phyloP scores from a whole-genome alignment of 2,797 vertebrate species.

The Protonibea diacanthus region DNA sequence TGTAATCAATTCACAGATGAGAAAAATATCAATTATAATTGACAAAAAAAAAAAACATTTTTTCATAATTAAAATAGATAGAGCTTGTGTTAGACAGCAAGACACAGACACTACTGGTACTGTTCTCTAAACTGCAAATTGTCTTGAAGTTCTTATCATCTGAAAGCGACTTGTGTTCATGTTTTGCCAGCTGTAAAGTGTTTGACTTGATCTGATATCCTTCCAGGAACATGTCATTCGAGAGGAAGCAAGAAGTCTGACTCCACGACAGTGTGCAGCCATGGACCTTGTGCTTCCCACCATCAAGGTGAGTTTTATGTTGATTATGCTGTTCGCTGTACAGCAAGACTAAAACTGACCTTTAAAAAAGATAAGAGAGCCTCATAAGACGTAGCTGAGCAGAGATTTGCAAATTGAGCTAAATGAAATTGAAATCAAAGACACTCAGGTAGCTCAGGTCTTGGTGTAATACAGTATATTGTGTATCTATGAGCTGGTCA shows the following conservation, averaged over 20 bases:
- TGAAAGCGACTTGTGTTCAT: neutral
- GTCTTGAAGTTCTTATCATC: neutral
- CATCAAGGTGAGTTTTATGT: conserved; percentile 91
- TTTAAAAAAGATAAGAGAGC: conserved; percentile 30
- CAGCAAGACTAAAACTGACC: conserved; percentile 14
- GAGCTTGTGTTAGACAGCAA: conserved; percentile 1
- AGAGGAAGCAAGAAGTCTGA: conserved; percentile 94
- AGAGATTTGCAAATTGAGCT: conserved; percentile 25
- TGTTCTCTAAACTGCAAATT: conserved; percentile 21
- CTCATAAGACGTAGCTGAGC: neutral
- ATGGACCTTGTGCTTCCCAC: conserved; percentile 97
- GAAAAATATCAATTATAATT: conserved; percentile 41
- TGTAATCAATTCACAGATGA: conserved; percentile 44
- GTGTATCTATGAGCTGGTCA: neutral
- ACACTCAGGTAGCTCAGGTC: too few relatives aligned
- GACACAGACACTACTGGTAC: conserved; percentile 1
- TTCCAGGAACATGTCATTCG: conserved; percentile 95
- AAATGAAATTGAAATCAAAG: conserved; percentile 12
- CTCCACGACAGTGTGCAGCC: conserved; percentile 92
- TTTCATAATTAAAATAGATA: conserved; percentile 38
- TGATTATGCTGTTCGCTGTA: neutral
- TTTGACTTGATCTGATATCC: conserved; percentile 33
- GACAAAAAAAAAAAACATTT: conserved; percentile 41
- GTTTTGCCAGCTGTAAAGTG: neutral
- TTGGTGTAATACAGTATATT: too few relatives aligned